These are phyloP conservation scores for Psophia crepitans DNA, from an alignment of 2,113 vertebrate genomes.

Conservation along the genomic window DNA sequence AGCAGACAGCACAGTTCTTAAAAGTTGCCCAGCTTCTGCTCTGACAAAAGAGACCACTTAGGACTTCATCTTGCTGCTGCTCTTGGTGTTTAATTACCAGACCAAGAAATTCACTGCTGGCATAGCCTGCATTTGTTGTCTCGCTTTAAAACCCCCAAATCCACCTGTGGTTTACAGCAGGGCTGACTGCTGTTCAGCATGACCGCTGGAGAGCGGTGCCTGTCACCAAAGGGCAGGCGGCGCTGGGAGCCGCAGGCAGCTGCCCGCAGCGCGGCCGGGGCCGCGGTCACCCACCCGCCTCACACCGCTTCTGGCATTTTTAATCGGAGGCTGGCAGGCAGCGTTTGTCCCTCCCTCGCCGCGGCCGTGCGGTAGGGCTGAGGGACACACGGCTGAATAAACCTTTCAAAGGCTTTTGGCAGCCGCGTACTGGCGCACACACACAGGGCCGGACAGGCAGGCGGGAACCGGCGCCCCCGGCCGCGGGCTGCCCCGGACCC, in stretches of 20 bases:
- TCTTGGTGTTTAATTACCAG: background rate
- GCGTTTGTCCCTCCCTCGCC: background rate
- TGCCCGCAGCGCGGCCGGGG: background rate
- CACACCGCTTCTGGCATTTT: background rate
- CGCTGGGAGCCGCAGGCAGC: too few species aligned
- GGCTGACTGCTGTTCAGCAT: background rate
- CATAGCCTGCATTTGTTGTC: background rate
- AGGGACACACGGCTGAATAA: background rate
- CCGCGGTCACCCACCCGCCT: background rate
- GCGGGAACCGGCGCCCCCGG: background rate
- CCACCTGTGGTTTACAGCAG: background rate
- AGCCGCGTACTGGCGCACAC: accelerated
- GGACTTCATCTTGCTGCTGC: background rate
- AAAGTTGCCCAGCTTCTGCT: background rate
- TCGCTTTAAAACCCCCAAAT: background rate
- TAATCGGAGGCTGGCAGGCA: background rate
- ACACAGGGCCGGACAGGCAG: too few species aligned
- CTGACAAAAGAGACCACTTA: background rate
- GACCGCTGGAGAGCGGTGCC: background rate
- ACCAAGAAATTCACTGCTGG: background rate
- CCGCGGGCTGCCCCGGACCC: background rate
- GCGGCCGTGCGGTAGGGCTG: background rate
- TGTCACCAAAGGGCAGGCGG: background rate
- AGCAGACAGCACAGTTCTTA: background rate
- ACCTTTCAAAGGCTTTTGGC: background rate